Percentiles rank a stretch among this genome's conserved stretches.
Evolutionary conservation across 2,888 invertebrate species (phyloP).

Genomic region (Notodonta dromedarius): DNA sequence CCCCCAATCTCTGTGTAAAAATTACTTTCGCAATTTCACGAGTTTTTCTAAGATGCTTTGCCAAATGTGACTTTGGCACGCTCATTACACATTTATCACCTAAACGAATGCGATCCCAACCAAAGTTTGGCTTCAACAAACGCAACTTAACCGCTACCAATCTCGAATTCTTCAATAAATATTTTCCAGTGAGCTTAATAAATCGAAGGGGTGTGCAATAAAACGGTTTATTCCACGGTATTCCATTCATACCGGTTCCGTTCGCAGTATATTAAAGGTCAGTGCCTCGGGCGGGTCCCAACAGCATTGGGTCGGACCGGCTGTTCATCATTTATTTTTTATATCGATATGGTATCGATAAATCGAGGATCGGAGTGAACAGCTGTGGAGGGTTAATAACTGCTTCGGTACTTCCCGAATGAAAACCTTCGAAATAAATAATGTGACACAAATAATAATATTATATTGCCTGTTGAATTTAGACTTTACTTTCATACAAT

Average conservation of each 20-base stretch:
- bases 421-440: too few species aligned
- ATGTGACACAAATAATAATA: too few species aligned
- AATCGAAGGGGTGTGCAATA: slow-evolving; percentile 4
- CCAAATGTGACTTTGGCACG: too few species aligned
- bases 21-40: too few species aligned
- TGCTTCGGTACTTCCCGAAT: too few species aligned
- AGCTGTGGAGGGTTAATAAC: background rate
- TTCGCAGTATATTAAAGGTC: slow-evolving; percentile 2
- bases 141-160: background rate
- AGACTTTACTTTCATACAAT: too few species aligned
- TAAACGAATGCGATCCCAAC: too few species aligned
- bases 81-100: too few species aligned
- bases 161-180: background rate
- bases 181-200: slow-evolving; percentile 2
- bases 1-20: too few species aligned
- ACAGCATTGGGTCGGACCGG: background rate
- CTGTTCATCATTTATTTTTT: slow-evolving; percentile 1
- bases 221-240: background rate
- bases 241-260: background rate
- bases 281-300: background rate
- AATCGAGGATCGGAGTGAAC: background rate
- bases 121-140: background rate
- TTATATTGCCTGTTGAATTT: too few species aligned
- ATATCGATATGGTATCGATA: slow-evolving; percentile 1
- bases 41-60: too few species aligned